Percentiles rank a stretch among this genome's conserved stretches.
Evolutionary conservation across 2,888 invertebrate genomes (phyloP).

Genomic region (Drosophila putrida): DNA sequence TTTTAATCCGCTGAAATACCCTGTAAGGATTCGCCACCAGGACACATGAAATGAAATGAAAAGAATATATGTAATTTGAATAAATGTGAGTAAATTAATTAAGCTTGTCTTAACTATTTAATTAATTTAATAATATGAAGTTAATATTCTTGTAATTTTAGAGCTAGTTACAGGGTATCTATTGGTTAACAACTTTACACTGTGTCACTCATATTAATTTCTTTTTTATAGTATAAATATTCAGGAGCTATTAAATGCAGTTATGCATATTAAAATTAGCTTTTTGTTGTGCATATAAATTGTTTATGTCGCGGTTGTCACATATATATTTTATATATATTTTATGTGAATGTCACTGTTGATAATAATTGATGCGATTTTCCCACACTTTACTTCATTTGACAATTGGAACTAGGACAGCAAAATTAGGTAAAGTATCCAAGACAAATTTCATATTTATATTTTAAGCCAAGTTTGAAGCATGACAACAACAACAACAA

Average conservation of each 20-base stretch:
- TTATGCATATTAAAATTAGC: constrained; percentile 71
- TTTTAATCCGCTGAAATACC: constrained; percentile 10
- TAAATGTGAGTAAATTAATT: not conserved
- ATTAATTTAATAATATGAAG: not conserved
- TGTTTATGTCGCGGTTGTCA: constrained; percentile 59
- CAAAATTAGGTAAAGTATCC: constrained; percentile 5
- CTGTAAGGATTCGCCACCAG: constrained; percentile 3
- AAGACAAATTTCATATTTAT: constrained; percentile 42
- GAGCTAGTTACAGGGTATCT: constrained; percentile 6
- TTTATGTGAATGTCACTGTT: constrained; percentile 27
- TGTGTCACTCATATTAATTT: not conserved
- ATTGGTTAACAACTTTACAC: not conserved
- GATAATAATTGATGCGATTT: constrained; percentile 63
- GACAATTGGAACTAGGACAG: constrained; percentile 15
- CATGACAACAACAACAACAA: not conserved
- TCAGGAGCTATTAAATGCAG: constrained; percentile 72
- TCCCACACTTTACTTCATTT: not conserved
- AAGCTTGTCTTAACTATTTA: too few relatives aligned
- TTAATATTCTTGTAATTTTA: not conserved
- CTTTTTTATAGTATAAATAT: constrained; percentile 57
- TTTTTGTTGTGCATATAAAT: constrained; percentile 60
- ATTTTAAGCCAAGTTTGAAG: constrained; percentile 12
- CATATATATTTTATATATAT: not conserved
- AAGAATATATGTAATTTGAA: not conserved
- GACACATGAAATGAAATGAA: too few relatives aligned